Evolutionary conservation across 2,888 invertebrate genomes (phyloP).

Genomic region (Dasypogon diadema): DNA sequence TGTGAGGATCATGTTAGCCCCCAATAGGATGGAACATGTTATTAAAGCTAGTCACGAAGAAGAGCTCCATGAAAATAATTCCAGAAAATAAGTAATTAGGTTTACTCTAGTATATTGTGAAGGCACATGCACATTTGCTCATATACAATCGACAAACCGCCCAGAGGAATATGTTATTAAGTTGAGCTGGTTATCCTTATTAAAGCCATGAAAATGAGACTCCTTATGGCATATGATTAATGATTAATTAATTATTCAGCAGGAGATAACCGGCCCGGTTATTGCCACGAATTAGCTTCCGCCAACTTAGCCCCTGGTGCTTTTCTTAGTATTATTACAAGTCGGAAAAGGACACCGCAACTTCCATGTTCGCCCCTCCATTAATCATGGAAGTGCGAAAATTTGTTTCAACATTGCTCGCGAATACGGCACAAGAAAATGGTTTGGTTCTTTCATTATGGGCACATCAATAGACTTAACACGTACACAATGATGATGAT

Average conservation of each 20-base stretch:
- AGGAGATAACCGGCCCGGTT: constrained; percentile 25
- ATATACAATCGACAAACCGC: background rate
- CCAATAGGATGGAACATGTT: constrained; percentile 20
- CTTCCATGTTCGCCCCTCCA: constrained; percentile 1
- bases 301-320: background rate
- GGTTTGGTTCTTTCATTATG: constrained; percentile 11
- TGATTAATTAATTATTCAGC: constrained; percentile 46
- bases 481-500: too few relatives aligned
- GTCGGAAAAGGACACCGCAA: constrained; percentile 8
- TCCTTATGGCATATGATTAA: constrained; percentile 40
- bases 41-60: constrained; percentile 45
- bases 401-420: constrained; percentile 9
- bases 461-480: constrained; percentile 18
- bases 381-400: constrained; percentile 4
- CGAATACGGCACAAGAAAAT: constrained; percentile 3
- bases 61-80: constrained; percentile 36
- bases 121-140: constrained; percentile 4
- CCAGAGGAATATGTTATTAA: constrained; percentile 28
- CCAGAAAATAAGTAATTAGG: constrained; percentile 48
- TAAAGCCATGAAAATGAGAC: constrained; percentile 25
- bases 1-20: constrained; percentile 11
- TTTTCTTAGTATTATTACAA: constrained; percentile 1
- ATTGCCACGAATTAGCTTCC: constrained; percentile 34
- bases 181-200: constrained; percentile 38
- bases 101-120: constrained; percentile 36